Base-by-base conservation (phyloP, 2,888 invertebrate species). In the Pantelozetes paolii region DNA sequence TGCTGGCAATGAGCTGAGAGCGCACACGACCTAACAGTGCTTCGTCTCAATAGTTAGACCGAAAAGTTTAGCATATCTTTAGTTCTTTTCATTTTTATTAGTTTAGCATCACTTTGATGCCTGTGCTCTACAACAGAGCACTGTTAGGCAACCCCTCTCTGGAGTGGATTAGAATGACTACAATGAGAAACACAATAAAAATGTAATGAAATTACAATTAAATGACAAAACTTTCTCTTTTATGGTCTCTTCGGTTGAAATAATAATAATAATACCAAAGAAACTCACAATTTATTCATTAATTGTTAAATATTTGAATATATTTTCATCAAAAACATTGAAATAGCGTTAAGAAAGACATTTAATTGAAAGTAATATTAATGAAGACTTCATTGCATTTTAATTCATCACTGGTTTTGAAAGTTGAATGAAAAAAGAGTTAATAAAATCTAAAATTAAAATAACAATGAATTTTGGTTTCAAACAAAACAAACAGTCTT, bases 381-480 rank as follows among this genome's bases (percentile, higher is more conserved):
- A 18, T 45, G 9, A 36, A 36, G 36, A 36, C 45, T 45, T 45
- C 18, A 45, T 45, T 18, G 45, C n/a, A 45, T 15, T 50, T 50
- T 8, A 20, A 50, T 50, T 50, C 50, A 50, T 50, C 20, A 50
- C 50, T 45, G n/a, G n/a, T n/a, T n/a, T n/a, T n/a, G n/a, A n/a
- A 36, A 45, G 13, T 11, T 45, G 6, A 15, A 59, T 3, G 2
- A 5, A 59, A 59, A 59, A 9, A 15, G 13, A 5, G 11, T 28
- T 59, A 59, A 28, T 28, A 30, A 26, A 59, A 28, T n/a, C n/a
- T 36, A 36, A 28, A 59, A 59, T 59, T 59, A 23, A 18, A 54
- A 54, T 54, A 54, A 30, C 26, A 59, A 59, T 28, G 30, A 8
- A 30, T 23, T 54, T 36, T 8, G 2, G 26, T 23, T 13, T 8